Percentiles rank a stretch among this genome's conserved stretches.
These are phyloP conservation scores for Notothenia coriiceps DNA, from an alignment of 2,113 vertebrate genomes.

Conservation along the genomic window DNA sequence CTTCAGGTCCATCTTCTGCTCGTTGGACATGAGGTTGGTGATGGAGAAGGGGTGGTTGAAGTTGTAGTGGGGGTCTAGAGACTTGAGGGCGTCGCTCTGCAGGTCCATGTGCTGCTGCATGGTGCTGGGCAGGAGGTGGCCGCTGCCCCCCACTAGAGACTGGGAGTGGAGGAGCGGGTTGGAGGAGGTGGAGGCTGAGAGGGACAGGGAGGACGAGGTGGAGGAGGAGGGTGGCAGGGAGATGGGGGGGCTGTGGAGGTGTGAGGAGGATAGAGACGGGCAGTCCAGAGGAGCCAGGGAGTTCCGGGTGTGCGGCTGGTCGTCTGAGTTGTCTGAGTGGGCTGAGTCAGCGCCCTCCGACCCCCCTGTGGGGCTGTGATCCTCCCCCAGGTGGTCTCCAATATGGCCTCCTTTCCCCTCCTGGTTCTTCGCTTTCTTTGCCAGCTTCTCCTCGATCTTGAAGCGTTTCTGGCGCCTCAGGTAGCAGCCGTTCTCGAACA, in stretches of 20 bases:
- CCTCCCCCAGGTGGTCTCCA: conserved; percentile 74
- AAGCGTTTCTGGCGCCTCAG: conserved; percentile 93
- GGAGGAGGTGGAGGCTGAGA: conserved; percentile 73
- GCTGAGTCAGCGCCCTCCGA: conserved; percentile 85
- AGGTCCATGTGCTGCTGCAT: conserved; percentile 90
- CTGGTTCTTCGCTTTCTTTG: conserved; percentile 78
- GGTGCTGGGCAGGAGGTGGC: conserved; percentile 83
- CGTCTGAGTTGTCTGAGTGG: conserved; percentile 86
- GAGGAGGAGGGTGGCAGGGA: conserved; percentile 75
- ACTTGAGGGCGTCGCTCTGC: conserved; percentile 89
- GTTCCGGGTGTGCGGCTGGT: conserved; percentile 76
- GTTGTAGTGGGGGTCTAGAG: conserved; percentile 91
- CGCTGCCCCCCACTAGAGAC: conserved; percentile 67
- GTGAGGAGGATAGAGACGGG: conserved; percentile 66
- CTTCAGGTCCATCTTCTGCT: conserved; percentile 91
- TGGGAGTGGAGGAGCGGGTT: conserved; percentile 83
- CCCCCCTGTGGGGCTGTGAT: conserved; percentile 79
- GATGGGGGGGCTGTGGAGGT: conserved; percentile 77
- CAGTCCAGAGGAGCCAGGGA: conserved; percentile 82
- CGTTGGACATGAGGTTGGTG: conserved; percentile 92
- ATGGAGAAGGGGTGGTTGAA: conserved; percentile 96
- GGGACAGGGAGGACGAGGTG: conserved; percentile 71
- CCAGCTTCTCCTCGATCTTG: conserved; percentile 90
- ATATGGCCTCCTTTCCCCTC: conserved; percentile 79
- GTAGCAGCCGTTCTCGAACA: conserved; percentile 95